These are phyloP conservation scores for Chydorus sphaericus DNA, from an alignment of 2,888 invertebrate species.

Conservation along the genomic window DNA sequence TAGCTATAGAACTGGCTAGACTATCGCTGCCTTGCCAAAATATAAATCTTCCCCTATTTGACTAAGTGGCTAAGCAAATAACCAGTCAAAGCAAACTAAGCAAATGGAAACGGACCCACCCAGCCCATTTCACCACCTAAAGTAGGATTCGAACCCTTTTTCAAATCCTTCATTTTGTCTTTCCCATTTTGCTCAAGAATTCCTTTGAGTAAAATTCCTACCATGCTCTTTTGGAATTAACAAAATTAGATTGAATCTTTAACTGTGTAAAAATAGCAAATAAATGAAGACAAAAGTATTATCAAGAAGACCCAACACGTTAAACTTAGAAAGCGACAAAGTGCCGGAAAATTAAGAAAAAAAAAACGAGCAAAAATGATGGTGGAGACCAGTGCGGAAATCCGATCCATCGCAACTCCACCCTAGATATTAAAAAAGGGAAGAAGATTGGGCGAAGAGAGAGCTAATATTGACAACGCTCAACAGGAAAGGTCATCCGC, in stretches of 20 bases:
- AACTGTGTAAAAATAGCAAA: too few relatives aligned
- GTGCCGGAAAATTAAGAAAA: not conserved
- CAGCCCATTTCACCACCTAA: not conserved
- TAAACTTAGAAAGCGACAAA: too few relatives aligned
- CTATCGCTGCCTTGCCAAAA: too few relatives aligned
- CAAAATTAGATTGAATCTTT: too few relatives aligned
- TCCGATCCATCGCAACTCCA: not conserved
- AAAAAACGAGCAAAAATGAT: not conserved
- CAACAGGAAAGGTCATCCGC: slow-evolving; percentile 4
- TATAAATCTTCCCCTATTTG: not conserved
- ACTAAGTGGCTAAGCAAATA: not conserved
- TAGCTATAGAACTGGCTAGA: too few relatives aligned
- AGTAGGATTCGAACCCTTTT: too few relatives aligned
- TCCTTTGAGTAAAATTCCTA: too few relatives aligned
- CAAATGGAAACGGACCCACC: not conserved
- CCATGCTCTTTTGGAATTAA: too few relatives aligned
- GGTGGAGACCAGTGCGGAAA: not conserved
- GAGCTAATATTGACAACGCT: slow-evolving; percentile 4
- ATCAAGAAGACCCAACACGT: too few relatives aligned
- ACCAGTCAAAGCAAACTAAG: not conserved
- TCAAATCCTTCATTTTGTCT: too few relatives aligned
- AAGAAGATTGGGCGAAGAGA: not conserved
- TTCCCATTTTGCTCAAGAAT: too few relatives aligned
- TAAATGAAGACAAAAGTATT: too few relatives aligned
- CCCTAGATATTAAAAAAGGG: slow-evolving; percentile 4